Base-by-base conservation (phyloP, 2,888 invertebrate species). In the Hypselothyrea guttata region DNA sequence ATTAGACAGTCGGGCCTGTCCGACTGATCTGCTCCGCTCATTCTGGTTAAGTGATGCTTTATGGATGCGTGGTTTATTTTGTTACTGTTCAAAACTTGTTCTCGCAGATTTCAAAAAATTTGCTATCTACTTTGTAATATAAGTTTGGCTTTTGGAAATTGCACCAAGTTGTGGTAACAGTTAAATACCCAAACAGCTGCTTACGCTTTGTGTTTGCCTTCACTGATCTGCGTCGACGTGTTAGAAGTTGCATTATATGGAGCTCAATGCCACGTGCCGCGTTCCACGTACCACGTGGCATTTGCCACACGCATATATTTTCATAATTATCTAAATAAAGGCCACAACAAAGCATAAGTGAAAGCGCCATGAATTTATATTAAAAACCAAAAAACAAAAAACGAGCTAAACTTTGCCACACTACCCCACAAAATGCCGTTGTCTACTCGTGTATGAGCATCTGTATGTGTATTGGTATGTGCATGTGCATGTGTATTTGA, bases 341-440 rank as follows among this genome's bases (percentile, higher is more conserved):
- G 58, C 65, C 71, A 69, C 67, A 66, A 54, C 64, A 60, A 40
- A 54, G 16, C 47, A 58, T 49, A 65, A 78, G 79, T 78, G 75
- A 78, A 82, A 82, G 82, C 79, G 71, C 59, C 74, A 77, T 77
- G 81, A 81, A 77, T 81, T 77, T 71, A 74, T 77, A 77, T 81
- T 81, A 77, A 77, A 81, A 81, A 22, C 3, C 3, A 22, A 22
- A 22, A 5, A n/a, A n/a, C n/a, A n/a, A n/a, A 2, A 22, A 22
- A 77, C 75, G 65, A 61, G 61, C 53, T 56, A 53, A 75, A 71
- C 58, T 77, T 77, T 71, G 40, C 70, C 78, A 63, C 70, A 67
- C 78, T 75, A 59, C 33, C 79, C 73, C 68, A 56, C 58, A 75
- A 68, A 58, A 66, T 49, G 51, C 16, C 13, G 13, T 37, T 37